Evolutionary conservation across 2,113 vertebrate genomes (phyloP).

Genomic region (Leptobrachium ailaonicum): DNA sequence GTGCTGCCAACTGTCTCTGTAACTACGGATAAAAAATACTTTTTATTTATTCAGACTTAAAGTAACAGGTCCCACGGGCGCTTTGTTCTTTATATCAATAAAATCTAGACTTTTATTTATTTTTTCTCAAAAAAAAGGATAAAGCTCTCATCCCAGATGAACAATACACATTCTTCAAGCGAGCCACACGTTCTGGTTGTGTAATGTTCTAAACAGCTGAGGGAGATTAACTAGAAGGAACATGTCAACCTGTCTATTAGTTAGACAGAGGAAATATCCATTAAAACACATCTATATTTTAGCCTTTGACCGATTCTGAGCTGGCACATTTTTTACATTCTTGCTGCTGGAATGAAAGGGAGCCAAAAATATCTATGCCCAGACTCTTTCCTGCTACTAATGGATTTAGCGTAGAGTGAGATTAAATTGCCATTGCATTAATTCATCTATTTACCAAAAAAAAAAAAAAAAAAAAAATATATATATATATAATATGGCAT

Average conservation of each 20-base stretch:
- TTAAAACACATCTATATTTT: slow-evolving; percentile 66
- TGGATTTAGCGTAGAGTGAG: slow-evolving; percentile 8
- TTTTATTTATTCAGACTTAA: too few species aligned
- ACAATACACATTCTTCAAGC: slow-evolving; percentile 15
- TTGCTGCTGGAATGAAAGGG: slow-evolving; percentile 58
- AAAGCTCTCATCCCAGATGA: neutral
- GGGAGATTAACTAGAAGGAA: slow-evolving; percentile 53
- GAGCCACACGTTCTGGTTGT: slow-evolving; percentile 52
- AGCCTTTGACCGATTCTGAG: slow-evolving; percentile 63
- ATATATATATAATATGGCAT: slow-evolving; percentile 16
- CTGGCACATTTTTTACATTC: slow-evolving; percentile 67
- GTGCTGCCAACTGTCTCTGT: too few species aligned
- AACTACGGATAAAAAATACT: too few species aligned
- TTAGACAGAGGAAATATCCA: slow-evolving; percentile 58
- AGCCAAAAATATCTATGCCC: slow-evolving; percentile 43
- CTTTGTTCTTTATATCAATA: neutral
- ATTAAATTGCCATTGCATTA: slow-evolving; percentile 43
- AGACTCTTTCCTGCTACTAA: slow-evolving; percentile 3
- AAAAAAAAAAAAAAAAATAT: neutral
- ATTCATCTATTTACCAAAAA: slow-evolving; percentile 36
- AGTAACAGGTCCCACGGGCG: too few species aligned
- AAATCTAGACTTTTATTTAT: neutral
- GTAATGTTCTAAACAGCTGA: slow-evolving; percentile 53
- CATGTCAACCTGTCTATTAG: slow-evolving; percentile 66
- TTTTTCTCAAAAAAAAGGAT: neutral